Conservation (phyloP, 1,140 invertebrate species). For the Battus philenor region DNA sequence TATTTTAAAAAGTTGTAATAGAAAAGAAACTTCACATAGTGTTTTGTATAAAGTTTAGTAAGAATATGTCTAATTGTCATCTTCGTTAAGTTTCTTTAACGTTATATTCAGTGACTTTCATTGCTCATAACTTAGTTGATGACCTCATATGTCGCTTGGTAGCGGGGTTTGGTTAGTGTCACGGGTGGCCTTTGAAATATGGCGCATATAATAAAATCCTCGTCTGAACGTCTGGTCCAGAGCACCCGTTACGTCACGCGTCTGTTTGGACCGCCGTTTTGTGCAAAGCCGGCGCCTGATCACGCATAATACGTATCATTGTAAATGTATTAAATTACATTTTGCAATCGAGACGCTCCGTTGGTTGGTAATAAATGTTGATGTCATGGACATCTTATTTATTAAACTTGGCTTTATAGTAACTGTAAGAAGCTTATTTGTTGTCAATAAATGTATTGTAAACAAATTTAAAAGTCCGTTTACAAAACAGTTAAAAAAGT, state of each 20-base stretch:
- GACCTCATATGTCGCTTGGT: constrained; percentile 54
- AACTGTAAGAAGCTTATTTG: too few species aligned
- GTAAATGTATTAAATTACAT: constrained; percentile 13
- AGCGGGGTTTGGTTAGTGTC: constrained; percentile 57
- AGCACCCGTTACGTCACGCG: constrained; percentile 10
- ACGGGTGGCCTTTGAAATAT: constrained; percentile 52
- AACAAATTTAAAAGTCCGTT: too few species aligned
- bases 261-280: constrained; percentile 7
- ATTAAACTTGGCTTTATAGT: too few species aligned
- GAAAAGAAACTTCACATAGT: too few species aligned
- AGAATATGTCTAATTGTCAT: constrained; percentile 1
- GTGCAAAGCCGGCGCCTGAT: background rate
- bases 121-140: constrained; percentile 42
- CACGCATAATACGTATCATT: constrained; percentile 7
- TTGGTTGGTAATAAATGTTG: too few species aligned
- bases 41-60: background rate
- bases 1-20: too few species aligned
- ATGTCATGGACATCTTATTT: too few species aligned
- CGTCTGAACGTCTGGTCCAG: constrained; percentile 25
- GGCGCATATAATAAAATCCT: constrained; percentile 48
- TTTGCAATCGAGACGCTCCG: constrained; percentile 1
- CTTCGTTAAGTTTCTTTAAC: constrained; percentile 2
- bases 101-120: constrained; percentile 12
- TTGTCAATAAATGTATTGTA: too few species aligned
- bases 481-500: too few species aligned